These are phyloP conservation scores for Epirrita christyi DNA, from an alignment of 2,888 invertebrate species.

Conservation along the genomic window DNA sequence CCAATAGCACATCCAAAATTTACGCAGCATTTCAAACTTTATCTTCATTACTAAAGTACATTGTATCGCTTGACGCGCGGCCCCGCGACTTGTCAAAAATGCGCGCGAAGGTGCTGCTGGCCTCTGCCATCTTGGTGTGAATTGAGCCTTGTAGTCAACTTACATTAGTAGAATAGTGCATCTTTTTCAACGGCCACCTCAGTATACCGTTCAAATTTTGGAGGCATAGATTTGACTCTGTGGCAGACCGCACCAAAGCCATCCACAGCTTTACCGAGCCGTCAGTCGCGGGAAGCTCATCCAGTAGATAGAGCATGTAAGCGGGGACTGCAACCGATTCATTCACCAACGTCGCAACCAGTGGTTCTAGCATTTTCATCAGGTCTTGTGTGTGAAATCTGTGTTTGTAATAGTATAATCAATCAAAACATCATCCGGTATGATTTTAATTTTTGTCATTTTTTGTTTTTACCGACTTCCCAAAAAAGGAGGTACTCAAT, in stretches of 20 bases:
- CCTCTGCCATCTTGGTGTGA: too few relatives aligned
- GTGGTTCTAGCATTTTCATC: constrained; percentile 45
- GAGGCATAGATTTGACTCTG: constrained; percentile 30
- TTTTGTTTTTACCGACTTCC: too few relatives aligned
- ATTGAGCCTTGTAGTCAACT: background rate
- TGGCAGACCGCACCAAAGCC: constrained; percentile 52
- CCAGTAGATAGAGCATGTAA: constrained; percentile 37
- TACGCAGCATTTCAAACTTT: too few relatives aligned
- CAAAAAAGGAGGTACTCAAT: too few relatives aligned
- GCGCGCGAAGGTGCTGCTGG: too few relatives aligned
- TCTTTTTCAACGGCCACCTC: constrained; percentile 59
- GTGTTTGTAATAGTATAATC: background rate
- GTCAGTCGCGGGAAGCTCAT: constrained; percentile 43
- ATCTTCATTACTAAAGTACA: too few relatives aligned
- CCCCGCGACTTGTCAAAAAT: too few relatives aligned
- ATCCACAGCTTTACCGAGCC: constrained; percentile 59
- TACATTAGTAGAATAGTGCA: constrained; percentile 26
- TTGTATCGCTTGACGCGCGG: too few relatives aligned
- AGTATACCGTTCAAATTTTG: constrained; percentile 8
- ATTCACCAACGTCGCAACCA: background rate
- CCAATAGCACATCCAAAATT: background rate
- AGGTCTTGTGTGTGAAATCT: constrained; percentile 33
- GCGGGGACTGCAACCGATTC: constrained; percentile 8
- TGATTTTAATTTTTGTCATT: too few relatives aligned
- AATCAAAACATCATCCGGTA: too few relatives aligned